Conservation (phyloP, 2,797 vertebrate genomes). For the Onychomys torridus region DNA sequence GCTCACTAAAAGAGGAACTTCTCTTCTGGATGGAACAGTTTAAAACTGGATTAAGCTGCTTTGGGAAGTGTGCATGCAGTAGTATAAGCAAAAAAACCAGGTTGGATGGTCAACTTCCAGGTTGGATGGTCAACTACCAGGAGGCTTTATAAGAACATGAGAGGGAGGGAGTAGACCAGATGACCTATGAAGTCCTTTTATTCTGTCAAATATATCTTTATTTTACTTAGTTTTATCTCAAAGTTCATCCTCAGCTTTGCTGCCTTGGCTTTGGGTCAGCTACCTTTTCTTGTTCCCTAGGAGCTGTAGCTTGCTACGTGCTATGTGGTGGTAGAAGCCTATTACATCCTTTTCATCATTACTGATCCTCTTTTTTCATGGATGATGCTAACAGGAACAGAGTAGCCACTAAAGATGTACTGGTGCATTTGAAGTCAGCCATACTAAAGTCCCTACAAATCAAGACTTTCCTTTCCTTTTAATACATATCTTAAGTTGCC, state of each 20-base stretch:
- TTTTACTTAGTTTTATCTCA: conserved; percentile 31
- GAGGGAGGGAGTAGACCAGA: not conserved
- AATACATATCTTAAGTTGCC: not conserved
- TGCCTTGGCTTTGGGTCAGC: not conserved
- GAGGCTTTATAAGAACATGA: not conserved
- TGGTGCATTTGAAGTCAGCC: not conserved
- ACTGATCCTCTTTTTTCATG: not conserved
- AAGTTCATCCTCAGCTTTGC: not conserved
- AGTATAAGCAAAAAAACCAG: too few species aligned
- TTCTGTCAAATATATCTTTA: not conserved
- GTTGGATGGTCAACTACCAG: not conserved
- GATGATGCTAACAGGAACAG: not conserved
- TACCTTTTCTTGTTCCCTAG: not conserved
- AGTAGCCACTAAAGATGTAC: not conserved
- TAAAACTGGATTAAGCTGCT: not conserved
- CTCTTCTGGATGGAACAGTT: not conserved
- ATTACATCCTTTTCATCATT: not conserved
- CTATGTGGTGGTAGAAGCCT: not conserved
- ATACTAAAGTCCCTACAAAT: not conserved
- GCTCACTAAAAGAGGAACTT: not conserved
- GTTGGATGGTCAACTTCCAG: not conserved
- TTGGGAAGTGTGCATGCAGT: not conserved
- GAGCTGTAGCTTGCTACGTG: not conserved
- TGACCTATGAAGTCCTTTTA: not conserved
- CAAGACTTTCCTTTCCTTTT: conserved; percentile 5